Evolutionary conservation across 2,113 vertebrate genomes (phyloP).

Genomic region (Silurus asotus): DNA sequence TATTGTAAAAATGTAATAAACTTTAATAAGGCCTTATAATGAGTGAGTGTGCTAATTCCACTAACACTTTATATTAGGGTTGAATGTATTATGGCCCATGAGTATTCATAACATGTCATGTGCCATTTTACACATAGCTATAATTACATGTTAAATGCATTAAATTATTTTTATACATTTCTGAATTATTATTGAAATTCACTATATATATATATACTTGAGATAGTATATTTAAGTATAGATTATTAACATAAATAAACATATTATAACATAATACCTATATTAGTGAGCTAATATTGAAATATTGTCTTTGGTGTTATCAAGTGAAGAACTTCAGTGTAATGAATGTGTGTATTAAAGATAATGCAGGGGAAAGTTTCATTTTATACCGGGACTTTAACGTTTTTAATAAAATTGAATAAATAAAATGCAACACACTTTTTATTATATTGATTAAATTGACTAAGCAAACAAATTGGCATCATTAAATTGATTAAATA

Average conservation of each 20-base stretch:
- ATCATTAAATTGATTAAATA: too few species aligned
- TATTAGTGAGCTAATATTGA: background rate
- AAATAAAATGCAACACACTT: too few species aligned
- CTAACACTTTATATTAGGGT: background rate
- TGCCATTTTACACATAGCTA: background rate
- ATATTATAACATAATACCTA: background rate
- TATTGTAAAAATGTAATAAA: background rate
- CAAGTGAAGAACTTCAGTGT: background rate
- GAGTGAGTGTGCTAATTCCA: background rate
- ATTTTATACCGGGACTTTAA: background rate
- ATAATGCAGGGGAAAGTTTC: background rate
- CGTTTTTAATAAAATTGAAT: too few species aligned
- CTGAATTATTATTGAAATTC: background rate
- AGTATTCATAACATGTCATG: background rate
- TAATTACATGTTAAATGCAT: background rate
- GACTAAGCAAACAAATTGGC: too few species aligned
- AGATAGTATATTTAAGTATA: too few species aligned
- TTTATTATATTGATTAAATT: too few species aligned
- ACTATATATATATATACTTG: background rate
- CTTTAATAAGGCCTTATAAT: background rate
- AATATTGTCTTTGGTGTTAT: background rate
- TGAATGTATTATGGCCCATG: background rate
- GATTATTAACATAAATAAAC: background rate
- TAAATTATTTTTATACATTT: background rate
- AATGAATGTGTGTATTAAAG: background rate